Conservation (phyloP, 2,797 vertebrate genomes). For the Gallinago solitaria region DNA sequence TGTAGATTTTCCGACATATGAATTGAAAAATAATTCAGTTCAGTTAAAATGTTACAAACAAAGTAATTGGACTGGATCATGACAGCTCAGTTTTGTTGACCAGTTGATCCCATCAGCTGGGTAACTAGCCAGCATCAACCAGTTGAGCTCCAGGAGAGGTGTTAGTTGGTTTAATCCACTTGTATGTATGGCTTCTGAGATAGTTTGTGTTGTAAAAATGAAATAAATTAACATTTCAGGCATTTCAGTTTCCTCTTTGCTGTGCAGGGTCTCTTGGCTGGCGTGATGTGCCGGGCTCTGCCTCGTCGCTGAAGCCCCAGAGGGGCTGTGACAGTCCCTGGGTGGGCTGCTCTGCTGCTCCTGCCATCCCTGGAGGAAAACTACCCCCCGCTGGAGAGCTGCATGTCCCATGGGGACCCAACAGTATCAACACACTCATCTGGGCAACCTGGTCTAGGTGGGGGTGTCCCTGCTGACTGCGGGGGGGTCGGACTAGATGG, state of each 20-base stretch:
- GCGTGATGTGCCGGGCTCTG: background rate
- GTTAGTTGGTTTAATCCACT: background rate
- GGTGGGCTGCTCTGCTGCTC: background rate
- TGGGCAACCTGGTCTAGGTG: too few species aligned
- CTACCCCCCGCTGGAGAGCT: background rate
- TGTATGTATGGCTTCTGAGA: background rate
- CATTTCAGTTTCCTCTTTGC: background rate
- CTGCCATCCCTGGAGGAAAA: background rate
- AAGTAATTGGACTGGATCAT: background rate
- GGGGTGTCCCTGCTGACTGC: too few species aligned
- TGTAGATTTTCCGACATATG: background rate
- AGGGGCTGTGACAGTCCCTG: background rate
- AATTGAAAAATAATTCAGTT: background rate
- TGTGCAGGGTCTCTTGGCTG: background rate
- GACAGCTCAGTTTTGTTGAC: background rate
- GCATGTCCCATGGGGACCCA: accelerated
- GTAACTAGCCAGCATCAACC: background rate
- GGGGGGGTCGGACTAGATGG: too few species aligned
- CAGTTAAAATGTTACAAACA: background rate
- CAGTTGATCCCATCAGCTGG: background rate
- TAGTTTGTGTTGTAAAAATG: background rate
- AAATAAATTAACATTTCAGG: accelerated
- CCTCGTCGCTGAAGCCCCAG: background rate
- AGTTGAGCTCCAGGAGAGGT: background rate
- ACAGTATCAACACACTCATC: background rate